Base-by-base conservation (phyloP, 2,797 vertebrate species). In the Podargus strigoides region DNA sequence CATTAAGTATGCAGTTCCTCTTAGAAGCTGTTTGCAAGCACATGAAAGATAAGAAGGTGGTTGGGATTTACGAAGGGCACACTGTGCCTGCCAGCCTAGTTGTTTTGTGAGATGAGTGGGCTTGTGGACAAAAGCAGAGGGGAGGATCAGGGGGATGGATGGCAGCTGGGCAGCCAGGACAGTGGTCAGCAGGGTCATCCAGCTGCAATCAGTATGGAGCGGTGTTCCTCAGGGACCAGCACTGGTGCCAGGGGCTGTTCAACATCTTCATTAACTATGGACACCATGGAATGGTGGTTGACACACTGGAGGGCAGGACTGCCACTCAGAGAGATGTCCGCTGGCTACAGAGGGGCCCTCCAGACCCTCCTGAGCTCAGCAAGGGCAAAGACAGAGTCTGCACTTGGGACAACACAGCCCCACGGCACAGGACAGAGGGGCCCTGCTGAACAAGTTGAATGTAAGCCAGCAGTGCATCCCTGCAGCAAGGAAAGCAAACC, bases 111-210 rank as follows among this genome's bases (percentile, higher is more conserved):
- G 46, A n/a, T 0, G 9, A 34, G 44, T 11, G n/a, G 30, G 10
- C 42, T 39, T 46, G 41, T 28, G 6, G 3, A 60, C 36, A 39
- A 28, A 53, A 36, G 26, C 9, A 8, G 41, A 37, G 19, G 39
- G 17, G 19, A 58, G 44, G 27, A 41, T 0, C 6, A 0, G 23
- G 14, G 41, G 4, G 8, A 10, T 12, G 18, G 47, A 14, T 5
- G 13, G 62, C 34, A 27, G 12, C 58, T 41, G 32, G 6, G 7
- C 34, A 73, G 50, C 52, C 9, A 7, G 36, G 21, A 32, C 37
- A 26, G 47, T 17, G 26, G 26, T 56, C 66, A 41, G 34, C 1
- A 4, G 3, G 0, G 30, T 34, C 15, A 34, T 41, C 36, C 53
- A 67, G n/a, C 28, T 80, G 19, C 53, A 62, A 6, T 14, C 36